These are phyloP conservation scores for Mixornis gularis DNA, from an alignment of 2,113 vertebrate genomes.

Conservation along the genomic window DNA sequence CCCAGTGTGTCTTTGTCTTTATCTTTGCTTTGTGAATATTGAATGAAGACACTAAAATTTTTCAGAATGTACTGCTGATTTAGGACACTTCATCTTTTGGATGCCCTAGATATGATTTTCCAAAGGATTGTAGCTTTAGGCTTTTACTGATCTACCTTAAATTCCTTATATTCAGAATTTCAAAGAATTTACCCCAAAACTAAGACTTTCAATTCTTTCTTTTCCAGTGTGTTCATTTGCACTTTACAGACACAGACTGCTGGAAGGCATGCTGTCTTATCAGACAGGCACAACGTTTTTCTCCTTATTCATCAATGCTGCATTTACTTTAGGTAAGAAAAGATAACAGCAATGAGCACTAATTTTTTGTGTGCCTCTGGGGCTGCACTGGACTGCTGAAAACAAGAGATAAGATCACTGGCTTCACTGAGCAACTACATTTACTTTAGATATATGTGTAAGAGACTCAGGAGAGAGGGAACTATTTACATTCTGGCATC, in stretches of 20 bases:
- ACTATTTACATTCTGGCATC: constrained; percentile 13
- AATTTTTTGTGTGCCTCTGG: background rate
- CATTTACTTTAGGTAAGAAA: background rate
- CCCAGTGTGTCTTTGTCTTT: background rate
- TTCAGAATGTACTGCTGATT: background rate
- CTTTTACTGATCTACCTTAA: background rate
- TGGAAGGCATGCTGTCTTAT: constrained; percentile 8
- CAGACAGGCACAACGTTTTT: background rate
- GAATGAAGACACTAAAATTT: background rate
- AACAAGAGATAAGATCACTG: constrained; percentile 21
- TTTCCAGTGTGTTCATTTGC: background rate
- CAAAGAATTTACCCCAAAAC: background rate
- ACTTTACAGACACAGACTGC: background rate
- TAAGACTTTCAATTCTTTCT: background rate
- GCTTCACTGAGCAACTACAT: background rate
- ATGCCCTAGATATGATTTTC: background rate
- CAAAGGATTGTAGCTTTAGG: background rate
- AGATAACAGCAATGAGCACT: constrained; percentile 27
- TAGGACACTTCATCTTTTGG: background rate
- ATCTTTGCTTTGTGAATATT: background rate
- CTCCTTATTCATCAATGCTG: background rate
- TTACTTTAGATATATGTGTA: background rate
- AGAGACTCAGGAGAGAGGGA: constrained; percentile 2
- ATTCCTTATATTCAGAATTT: background rate
- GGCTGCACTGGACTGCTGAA: background rate